Evolutionary conservation across 2,113 vertebrate species (phyloP), one percentile per base, ranked within the genome.

Genomic region (Myrmophylax atrothorax): DNA sequence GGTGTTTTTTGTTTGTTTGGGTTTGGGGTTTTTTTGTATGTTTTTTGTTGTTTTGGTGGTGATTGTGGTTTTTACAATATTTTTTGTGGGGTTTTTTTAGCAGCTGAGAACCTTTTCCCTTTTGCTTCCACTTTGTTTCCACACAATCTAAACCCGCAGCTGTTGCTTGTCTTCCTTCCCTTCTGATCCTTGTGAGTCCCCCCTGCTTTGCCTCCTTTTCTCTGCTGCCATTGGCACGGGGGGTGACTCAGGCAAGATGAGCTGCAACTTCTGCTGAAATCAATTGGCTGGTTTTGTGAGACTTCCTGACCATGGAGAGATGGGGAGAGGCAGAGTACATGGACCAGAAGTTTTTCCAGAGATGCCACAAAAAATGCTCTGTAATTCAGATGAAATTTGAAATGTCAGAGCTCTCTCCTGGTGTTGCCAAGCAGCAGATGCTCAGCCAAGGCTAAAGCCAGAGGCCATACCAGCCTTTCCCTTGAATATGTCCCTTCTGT

Each of bases 171-270:
- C 69, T 84, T 80, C 47, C 52, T 38, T 84, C 40, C 37, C 17
- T 66, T 17, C 14, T 83, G 35, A 16, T 81, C 28, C 18, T 16
- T 60, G 25, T 62, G 63, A 46, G 33, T 35, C 58, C 44, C 12
- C 33, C 81, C 44, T 50, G 47, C 6, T 63, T 82, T 3, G 1
- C 15, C 22, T 68, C 33, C 58, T 22, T 50, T 9, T 40, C 16
- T 49, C n/a, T 2, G 6, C 22, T 14, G 5, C 33, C 1, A 0
- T 12, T 4, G 7, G 28, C 33, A 26, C 15, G 15, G 69, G 44
- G 33, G 33, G 18, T 50, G 56, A 12, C 28, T 31, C 37, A 73
- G 29, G 19, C 35, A 22, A 68, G 29, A 44, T 18, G 16, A 59
- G 31, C 16, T 93, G 46, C 20, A 56, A 9, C 18, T 28, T 60